A percentile compares a stretch with the other conserved stretches of the same genome.
Evolutionary conservation across 2,888 invertebrate species (phyloP).

Genomic region (Coenonympha glycerion): DNA sequence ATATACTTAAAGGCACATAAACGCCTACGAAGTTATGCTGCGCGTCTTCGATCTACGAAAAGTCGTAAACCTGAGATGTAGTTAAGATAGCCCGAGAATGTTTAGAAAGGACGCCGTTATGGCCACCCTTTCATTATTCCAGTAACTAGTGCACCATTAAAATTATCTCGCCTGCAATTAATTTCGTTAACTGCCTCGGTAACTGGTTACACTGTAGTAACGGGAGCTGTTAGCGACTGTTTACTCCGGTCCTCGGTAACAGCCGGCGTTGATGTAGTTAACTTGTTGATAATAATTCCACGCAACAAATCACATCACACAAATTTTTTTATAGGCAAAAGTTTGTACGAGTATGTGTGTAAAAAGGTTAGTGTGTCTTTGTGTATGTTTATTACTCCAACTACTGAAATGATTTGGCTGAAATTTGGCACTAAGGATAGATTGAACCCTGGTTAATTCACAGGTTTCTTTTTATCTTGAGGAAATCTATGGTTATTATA

Average conservation of each 20-base stretch:
- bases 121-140: constrained; percentile 1
- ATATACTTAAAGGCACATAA: too few relatives aligned
- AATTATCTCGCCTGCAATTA: constrained; percentile 20
- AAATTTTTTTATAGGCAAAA: too few relatives aligned
- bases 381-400: too few relatives aligned
- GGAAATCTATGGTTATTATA: too few relatives aligned
- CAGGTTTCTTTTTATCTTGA: too few relatives aligned
- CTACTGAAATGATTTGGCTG: too few relatives aligned
- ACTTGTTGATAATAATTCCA: neutral
- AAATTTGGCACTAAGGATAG: too few relatives aligned
- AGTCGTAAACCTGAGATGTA: neutral
- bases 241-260: neutral
- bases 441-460: too few relatives aligned
- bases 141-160: constrained; percentile 12
- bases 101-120: constrained; percentile 4
- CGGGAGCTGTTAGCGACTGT: constrained; percentile 14
- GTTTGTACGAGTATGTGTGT: too few relatives aligned
- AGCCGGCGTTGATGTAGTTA: neutral
- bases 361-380: too few relatives aligned
- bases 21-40: too few relatives aligned
- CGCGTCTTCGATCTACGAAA: neutral
- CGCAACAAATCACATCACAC: too few relatives aligned
- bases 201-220: constrained; percentile 18
- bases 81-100: constrained; percentile 7
- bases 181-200: constrained; percentile 18